Conservation (phyloP, 2,113 vertebrate genomes). For the Rhodinocichla rosea region DNA sequence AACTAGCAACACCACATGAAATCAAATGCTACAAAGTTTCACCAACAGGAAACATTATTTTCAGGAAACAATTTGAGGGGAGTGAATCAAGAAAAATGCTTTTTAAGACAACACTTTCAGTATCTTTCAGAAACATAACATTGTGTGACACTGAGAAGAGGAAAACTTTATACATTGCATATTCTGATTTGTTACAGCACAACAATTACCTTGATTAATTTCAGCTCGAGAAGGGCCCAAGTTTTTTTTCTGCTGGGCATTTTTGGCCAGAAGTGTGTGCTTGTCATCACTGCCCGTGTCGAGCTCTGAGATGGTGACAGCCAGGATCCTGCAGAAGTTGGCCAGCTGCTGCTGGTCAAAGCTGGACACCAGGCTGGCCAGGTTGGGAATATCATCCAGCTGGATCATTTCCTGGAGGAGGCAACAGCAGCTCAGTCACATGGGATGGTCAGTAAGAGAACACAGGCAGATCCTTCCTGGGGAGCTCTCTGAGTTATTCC, state of each 20-base stretch:
- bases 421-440: background rate
- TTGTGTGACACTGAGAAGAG: background rate
- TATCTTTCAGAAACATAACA: background rate
- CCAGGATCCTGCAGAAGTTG: constrained; percentile 97
- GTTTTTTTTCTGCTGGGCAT: constrained; percentile 92
- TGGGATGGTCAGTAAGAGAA: background rate
- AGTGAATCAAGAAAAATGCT: background rate
- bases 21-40: background rate
- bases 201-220: constrained; percentile 89
- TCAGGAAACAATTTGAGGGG: background rate
- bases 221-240: constrained; percentile 90
- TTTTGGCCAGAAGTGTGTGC: constrained; percentile 94
- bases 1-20: background rate
- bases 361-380: constrained; percentile 90
- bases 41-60: background rate
- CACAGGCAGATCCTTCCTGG: background rate
- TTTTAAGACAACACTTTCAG: background rate
- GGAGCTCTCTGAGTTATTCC: background rate
- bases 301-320: constrained; percentile 96
- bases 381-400: constrained; percentile 93
- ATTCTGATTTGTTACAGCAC: background rate
- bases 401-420: constrained; percentile 92
- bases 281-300: constrained; percentile 97
- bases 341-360: constrained; percentile 98
- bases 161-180: background rate